Base-by-base conservation (phyloP, 1,140 invertebrate genomes). In the Melitaea cinxia region DNA sequence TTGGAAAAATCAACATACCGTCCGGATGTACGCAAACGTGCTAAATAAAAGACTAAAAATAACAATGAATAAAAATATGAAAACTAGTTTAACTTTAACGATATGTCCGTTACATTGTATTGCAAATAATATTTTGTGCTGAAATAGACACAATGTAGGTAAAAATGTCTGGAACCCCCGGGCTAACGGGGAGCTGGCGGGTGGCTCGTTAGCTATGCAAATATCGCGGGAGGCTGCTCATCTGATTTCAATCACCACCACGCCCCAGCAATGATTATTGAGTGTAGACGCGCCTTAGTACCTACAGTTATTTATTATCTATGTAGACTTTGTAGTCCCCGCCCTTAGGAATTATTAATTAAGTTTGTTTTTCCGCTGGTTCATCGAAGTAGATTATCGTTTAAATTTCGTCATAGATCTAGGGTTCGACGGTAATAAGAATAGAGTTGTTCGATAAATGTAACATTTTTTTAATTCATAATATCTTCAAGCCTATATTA, bases 171-270 rank as follows among this genome's bases (percentile, higher is more conserved):
- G 30, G 26, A 39, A 37, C 57, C 53, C 37, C 62, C 24, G 57
- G 68, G 21, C 49, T 52, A 66, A 39, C 42, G 9, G 42, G 55
- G 49, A 26, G 65, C 26, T 23, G 28, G 52, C 37, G 58, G 67
- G 65, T 55, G 42, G 60, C 77, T 80, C 80, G 80, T 82, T 82
- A 82, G 69, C 67, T 82, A 82, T 82, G 80, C 80, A 82, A 82
- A 82, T 82, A 80, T 59, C 15, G 35, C 62, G 64, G 52, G 42
- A 47, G 42, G 30, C 21, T 12, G 58, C 57, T 59, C 57, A 49
- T 60, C 58, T 49, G 56, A 59, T 57, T 52, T 37, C 26, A 42
- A 42, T 47, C 42, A 47, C 42, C 45, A 55, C 50, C 54, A 42
- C 56, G 54, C 57, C 30, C 47, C 37, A 5, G 9, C 24, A 47